phyloP scores from a whole-genome alignment of 2,888 invertebrate genomes.

The Dioctria linearis region DNA sequence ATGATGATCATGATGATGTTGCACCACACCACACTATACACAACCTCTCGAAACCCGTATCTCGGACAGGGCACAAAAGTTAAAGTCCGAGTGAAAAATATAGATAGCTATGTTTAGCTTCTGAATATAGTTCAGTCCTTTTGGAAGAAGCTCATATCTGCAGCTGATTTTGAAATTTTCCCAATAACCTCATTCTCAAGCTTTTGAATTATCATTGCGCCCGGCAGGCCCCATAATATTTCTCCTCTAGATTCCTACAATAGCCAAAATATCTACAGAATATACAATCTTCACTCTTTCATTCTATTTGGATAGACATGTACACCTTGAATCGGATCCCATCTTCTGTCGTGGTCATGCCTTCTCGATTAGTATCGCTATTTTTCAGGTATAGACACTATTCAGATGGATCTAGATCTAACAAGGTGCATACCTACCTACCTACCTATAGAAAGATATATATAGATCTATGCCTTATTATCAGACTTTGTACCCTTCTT shows the following conservation, averaged over 20 bases:
- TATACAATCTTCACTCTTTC: constrained; percentile 37
- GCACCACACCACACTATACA: constrained; percentile 16
- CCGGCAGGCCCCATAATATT: constrained; percentile 11
- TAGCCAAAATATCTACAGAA: constrained; percentile 11
- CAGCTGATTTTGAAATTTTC: constrained; percentile 58
- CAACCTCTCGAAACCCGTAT: constrained; percentile 14
- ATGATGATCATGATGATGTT: background rate
- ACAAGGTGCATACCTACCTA: background rate
- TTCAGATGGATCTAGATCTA: background rate
- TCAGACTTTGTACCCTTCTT: background rate
- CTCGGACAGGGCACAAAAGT: constrained; percentile 28
- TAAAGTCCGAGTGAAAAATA: constrained; percentile 54
- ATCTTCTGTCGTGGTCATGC: constrained; percentile 54
- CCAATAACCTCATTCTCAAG: constrained; percentile 28
- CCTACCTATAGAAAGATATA: too few species aligned
- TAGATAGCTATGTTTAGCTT: constrained; percentile 18
- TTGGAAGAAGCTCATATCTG: constrained; percentile 34
- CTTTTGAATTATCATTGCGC: constrained; percentile 44
- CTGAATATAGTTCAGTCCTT: constrained; percentile 29
- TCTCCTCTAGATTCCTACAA: constrained; percentile 25
- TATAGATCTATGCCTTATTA: background rate
- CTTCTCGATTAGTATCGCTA: constrained; percentile 56
- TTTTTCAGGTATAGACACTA: constrained; percentile 41
- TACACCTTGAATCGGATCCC: constrained; percentile 45
- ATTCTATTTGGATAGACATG: constrained; percentile 42